Evolutionary conservation across 2,888 invertebrate genomes (phyloP), one percentile per base, ranked within the genome.

Genomic region (Elmis aenea): DNA sequence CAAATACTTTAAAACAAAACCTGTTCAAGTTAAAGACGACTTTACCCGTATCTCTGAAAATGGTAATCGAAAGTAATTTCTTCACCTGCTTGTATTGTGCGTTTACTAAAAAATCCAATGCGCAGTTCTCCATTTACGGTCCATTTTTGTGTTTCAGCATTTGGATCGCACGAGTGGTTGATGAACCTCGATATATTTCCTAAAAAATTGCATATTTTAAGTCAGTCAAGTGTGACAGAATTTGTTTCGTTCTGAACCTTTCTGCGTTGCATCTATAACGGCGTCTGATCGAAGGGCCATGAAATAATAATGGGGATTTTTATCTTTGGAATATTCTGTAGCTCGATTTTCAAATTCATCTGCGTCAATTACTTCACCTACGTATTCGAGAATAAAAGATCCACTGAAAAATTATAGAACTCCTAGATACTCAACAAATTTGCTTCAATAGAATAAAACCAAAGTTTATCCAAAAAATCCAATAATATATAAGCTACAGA

Each of bases 31-130:
- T 27, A 13, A 11, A 14, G 6, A 18, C 2, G n/a, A 33, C 63
- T 75, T 69, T 67, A 89, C 89, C 92, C 96, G 71, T 95, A 96
- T 59, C 93, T 76, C 67, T 97, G 92, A 68, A 96, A 95, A 68
- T 95, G 89, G 67, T 99, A 99, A 67, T 99, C 96, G 68, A 99
- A 99, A 0, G 96, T 97, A 31, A 99, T 84, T 70, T 99, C 99
- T 64, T 97, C 95, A 1, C 92, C 92, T 0, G 81, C 77, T 29
- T 74, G 66, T 38, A 99, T 87, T 15, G 81, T 79, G 47, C 85
- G 76, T 43, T 83, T 84, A 50, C 94, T 87, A 68, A 99, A 99
- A 72, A 99, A 99, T 0, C 99, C 99, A 54, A 99, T 91, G 48
- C 97, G 75, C 25, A 96, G 69, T 64, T 93, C 91, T 1, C 91